Evolutionary conservation across 2,113 vertebrate species (phyloP).

Genomic region (Cottus gobio): DNA sequence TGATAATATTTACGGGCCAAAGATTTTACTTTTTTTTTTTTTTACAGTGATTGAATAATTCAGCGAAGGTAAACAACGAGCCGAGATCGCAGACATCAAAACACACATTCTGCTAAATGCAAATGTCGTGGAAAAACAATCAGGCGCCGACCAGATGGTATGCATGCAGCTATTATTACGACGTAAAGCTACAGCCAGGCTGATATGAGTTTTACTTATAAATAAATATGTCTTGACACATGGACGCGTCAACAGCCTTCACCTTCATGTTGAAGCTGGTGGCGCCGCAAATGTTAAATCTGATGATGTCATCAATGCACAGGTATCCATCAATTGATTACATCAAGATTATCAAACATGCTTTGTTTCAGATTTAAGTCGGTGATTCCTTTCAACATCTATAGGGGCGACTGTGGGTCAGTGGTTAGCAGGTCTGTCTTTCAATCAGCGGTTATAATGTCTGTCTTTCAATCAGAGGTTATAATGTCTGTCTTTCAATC

Average conservation of each 20-base stretch:
- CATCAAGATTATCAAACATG: no score
- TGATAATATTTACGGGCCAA: constrained; percentile 23
- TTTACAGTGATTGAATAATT: constrained; percentile 34
- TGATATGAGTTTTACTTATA: constrained; percentile 1
- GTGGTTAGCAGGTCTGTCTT: no score
- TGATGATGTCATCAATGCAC: not conserved
- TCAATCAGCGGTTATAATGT: no score
- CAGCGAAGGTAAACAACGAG: constrained; percentile 24
- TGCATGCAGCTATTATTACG: not conserved
- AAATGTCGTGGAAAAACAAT: constrained; percentile 29
- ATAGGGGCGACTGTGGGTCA: no score
- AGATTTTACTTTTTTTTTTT: constrained; percentile 37
- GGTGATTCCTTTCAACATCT: no score
- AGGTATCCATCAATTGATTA: not conserved
- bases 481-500: no score
- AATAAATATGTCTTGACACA: not conserved
- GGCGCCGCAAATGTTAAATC: not conserved
- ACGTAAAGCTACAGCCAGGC: not conserved
- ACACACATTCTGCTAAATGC: constrained; percentile 22
- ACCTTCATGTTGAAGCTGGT: not conserved
- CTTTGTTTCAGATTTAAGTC: no score
- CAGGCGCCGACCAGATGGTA: constrained; percentile 5
- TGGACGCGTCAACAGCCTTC: not conserved
- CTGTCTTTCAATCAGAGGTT: no score
- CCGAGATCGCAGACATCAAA: constrained; percentile 30